Evolutionary conservation across 2,797 vertebrate species (phyloP).

Genomic region (Hoplostethus atlanticus): DNA sequence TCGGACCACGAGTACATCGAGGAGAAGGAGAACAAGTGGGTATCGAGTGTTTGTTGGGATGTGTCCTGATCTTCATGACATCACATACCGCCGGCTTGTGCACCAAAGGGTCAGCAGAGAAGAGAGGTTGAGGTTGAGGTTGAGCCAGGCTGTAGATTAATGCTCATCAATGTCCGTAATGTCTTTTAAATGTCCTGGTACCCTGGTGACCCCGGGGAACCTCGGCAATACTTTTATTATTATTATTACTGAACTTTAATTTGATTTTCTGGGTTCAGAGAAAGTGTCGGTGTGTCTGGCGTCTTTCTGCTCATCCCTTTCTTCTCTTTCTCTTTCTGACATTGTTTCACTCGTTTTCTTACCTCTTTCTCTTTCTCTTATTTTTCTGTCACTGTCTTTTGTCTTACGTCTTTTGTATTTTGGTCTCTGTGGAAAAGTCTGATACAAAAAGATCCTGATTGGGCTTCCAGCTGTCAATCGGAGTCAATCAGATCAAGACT

Average conservation of each 20-base stretch:
- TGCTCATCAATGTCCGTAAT: too few relatives aligned
- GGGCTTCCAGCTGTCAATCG: too few relatives aligned
- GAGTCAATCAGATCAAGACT: too few relatives aligned
- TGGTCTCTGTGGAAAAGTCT: background rate
- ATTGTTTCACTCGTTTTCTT: background rate
- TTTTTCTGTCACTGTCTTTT: background rate
- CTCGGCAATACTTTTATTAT: too few relatives aligned
- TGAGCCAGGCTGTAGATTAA: too few relatives aligned
- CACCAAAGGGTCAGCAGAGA: background rate
- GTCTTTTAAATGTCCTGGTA: too few relatives aligned
- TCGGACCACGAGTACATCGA: constrained; percentile 98
- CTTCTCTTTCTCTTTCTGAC: background rate
- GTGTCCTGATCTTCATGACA: background rate
- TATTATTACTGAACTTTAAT: too few relatives aligned
- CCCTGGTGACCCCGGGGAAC: too few relatives aligned
- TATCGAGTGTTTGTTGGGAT: background rate
- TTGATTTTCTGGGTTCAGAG: too few relatives aligned
- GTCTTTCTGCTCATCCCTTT: background rate
- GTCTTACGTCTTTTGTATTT: background rate
- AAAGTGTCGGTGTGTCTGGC: too few relatives aligned
- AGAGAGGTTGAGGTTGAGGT: too few relatives aligned
- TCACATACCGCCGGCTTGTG: background rate
- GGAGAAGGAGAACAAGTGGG: constrained; percentile 97
- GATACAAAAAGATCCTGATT: too few relatives aligned
- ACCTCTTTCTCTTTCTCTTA: background rate